Conservation (phyloP, 2,113 vertebrate species). For the Craseonycteris thonglongyai region DNA sequence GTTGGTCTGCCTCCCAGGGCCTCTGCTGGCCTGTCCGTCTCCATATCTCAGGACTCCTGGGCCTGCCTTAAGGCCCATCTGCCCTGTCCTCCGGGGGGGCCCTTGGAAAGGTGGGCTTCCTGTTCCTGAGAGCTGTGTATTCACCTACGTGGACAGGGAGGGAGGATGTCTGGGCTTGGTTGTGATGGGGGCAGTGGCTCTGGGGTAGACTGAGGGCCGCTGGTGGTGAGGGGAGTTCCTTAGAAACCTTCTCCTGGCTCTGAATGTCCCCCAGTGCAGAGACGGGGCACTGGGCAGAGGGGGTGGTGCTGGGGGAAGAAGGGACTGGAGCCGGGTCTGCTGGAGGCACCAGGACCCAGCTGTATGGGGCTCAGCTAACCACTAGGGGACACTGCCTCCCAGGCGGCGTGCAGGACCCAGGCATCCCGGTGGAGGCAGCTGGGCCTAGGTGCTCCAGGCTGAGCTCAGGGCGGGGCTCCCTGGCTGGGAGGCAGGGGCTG, state of each 20-base stretch:
- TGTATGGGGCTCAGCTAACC: conserved; percentile 42
- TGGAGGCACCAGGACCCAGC: background rate
- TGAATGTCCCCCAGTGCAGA: background rate
- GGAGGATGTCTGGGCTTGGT: background rate
- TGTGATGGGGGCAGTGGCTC: background rate
- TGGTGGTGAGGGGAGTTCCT: background rate
- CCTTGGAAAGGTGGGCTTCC: background rate
- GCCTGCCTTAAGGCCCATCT: background rate
- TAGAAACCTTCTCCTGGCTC: background rate
- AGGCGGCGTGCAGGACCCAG: conserved; percentile 8
- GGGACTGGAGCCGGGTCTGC: background rate
- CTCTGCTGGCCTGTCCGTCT: background rate
- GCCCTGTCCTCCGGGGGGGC: background rate
- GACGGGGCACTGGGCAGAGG: fast-evolving
- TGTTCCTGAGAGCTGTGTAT: background rate
- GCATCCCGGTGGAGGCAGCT: background rate
- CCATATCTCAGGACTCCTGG: background rate
- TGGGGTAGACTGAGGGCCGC: background rate
- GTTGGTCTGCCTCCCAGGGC: background rate
- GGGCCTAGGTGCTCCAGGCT: background rate
- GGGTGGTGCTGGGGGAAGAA: background rate
- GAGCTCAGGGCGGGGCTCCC: fast-evolving
- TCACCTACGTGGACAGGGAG: fast-evolving
- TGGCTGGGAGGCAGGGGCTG: background rate
- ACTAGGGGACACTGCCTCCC: conserved; percentile 69